Evolutionary conservation across 2,797 vertebrate genomes (phyloP), one percentile per base, ranked within the genome.

Genomic region (Sparidentex hasta): DNA sequence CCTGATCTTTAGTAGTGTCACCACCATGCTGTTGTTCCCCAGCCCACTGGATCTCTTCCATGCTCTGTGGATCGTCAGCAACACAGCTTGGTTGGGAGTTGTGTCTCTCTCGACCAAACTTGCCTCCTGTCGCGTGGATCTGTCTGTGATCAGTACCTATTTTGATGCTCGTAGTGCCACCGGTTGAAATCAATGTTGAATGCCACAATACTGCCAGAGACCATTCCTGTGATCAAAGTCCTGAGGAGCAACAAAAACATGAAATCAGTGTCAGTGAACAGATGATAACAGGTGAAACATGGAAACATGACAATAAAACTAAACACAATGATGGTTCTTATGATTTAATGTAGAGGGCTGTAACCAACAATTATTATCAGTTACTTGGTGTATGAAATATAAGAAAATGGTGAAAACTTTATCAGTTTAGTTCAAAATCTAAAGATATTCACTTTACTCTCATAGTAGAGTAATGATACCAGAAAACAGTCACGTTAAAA

Each of bases 141-240:
- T 12, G 44, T 59, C 62, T 48, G 47, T 11, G 0, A 79, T 98
- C 94, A 99, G 90, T 99, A 99, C 94, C 97, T 96, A 95, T 97
- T 99, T 90, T 99, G 98, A 94, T 99, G 98, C 90, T 99, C 98
- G 79, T 97, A 98, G 94, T 99, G 98, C 98, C 98, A 99, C 84
- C 98, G 96, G 93, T 99, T 99, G 94, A 99, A 99, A 95, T 99
- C 98, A 84, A 99, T 99, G 95, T 99, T 99, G 93, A 99, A 99
- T 85, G 98, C 98, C 93, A 99, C 98, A 12, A 99, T 98, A 91
- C 98, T 99, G 76, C 98, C 98, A 70, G 98, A 99, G 50, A 98
- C 97, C 98, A 99, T 99, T 86, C 98, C 98, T 0, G 97, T 99
- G 90, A 99, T 97, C 94, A 99, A 94, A 76, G 98, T 99, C 96